Conservation (phyloP, 2,888 invertebrate species). For the Vanessa cardui region DNA sequence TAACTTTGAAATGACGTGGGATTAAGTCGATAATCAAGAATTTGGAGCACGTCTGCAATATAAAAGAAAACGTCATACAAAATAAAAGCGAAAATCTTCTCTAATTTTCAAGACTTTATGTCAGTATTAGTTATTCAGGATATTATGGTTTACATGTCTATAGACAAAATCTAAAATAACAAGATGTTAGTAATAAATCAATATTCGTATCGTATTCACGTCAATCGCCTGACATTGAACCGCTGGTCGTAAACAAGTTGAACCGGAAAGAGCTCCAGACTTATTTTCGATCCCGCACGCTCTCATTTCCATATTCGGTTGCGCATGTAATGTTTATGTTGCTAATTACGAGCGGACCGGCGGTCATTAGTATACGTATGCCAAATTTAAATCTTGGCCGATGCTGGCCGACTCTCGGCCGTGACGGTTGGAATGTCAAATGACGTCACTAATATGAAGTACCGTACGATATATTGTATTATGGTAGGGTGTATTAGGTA, state of each 20-base stretch:
- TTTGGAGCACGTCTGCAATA: no score
- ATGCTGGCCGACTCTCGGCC: conserved; percentile 43
- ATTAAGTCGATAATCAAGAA: no score
- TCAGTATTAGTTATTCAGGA: not conserved
- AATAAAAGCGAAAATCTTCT: no score
- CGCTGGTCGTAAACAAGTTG: conserved; percentile 15
- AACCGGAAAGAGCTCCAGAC: conserved; percentile 41
- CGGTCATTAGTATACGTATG: conserved; percentile 61
- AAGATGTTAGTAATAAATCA: conserved; percentile 30
- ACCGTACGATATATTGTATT: conserved; percentile 14
- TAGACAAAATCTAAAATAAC: conserved; percentile 26
- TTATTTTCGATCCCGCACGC: conserved; percentile 50
- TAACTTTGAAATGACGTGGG: no score
- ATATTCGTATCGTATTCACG: conserved; percentile 35
- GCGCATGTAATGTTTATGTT: conserved; percentile 54
- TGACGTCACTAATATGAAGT: conserved; percentile 58
- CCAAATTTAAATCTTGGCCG: conserved; percentile 76
- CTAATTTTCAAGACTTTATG: no score
- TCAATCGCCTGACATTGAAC: conserved; percentile 25
- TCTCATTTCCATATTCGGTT: conserved; percentile 64
- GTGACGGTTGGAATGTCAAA: conserved; percentile 62
- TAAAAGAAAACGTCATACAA: no score
- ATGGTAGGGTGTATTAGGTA: no score
- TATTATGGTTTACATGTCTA: conserved; percentile 2
- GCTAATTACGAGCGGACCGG: conserved; percentile 60